Base-by-base conservation (phyloP, 2,797 vertebrate genomes). In the Tenualosa thibaudeaui region DNA sequence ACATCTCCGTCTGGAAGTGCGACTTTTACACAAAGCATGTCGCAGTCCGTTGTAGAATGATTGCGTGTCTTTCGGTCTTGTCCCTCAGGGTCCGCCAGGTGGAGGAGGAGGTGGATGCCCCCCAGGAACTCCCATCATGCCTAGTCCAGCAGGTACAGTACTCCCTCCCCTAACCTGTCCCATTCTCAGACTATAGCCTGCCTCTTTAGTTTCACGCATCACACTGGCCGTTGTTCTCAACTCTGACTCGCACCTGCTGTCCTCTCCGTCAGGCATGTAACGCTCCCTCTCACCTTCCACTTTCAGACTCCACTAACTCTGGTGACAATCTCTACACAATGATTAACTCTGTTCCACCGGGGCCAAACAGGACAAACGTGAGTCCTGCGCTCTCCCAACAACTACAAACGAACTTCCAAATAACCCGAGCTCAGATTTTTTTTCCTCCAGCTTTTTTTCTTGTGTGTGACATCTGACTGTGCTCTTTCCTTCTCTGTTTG, bases 261-360 rank as follows among this genome's bases (percentile, higher is more conserved):
- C 71, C 40, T 40, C 71, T 46, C 71, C 26, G 71, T 9, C 71
- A 78, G 37, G 71, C 40, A 40, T 46, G 6, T 78, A 78, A 78
- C 6, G 37, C 40, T 78, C 71, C 31, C 68, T 78, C 71, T 78
- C 71, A 78, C 0, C 82, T 6, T 68, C 50, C 19, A 68, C 86
- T 82, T 90, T 86, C 93, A 99, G 98, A 99, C 94, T 99, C 98
- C 90, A 99, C 98, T 94, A 99, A 99, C 95, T 99, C 98, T 92
- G 98, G 98, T 93, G 98, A 99, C 94, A 99, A 99, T 95, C 97
- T 99, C 93, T 99, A 99, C 96, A 99, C 98, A 92, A 98, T 99
- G 96, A 99, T 99, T 95, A 99, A 98, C 96, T 97, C 98, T 88
- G 97, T 98, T 94, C 97, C 97, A n/a, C 82, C 86, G 56, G 88